These are phyloP conservation scores for Brachymystax lenok DNA, from an alignment of 2,797 vertebrate genomes.

Conservation along the genomic window DNA sequence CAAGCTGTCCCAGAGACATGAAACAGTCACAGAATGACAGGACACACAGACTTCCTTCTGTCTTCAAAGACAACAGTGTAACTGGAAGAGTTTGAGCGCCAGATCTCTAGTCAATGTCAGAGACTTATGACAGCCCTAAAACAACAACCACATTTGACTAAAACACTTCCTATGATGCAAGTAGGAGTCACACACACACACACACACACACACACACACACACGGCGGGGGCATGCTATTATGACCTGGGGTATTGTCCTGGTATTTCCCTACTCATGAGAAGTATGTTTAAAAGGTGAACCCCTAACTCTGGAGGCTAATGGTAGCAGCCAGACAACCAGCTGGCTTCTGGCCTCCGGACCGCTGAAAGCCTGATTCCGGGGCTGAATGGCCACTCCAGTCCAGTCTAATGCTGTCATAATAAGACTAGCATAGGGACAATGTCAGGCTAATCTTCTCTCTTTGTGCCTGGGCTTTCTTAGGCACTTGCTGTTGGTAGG, in stretches of 20 bases:
- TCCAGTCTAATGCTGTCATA: constrained; percentile 58
- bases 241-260: constrained; percentile 69
- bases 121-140: constrained; percentile 69
- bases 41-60: constrained; percentile 61
- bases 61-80: constrained; percentile 71
- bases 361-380: constrained; percentile 62
- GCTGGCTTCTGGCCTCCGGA: constrained; percentile 74
- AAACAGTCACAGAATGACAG: constrained; percentile 1
- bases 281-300: constrained; percentile 73
- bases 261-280: constrained; percentile 74
- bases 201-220: constrained; percentile 45
- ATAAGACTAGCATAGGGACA: constrained; percentile 68
- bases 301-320: constrained; percentile 65
- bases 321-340: constrained; percentile 70
- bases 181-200: constrained; percentile 5
- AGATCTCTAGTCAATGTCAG: constrained; percentile 70
- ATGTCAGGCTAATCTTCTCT: constrained; percentile 69
- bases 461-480: constrained; percentile 62
- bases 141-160: constrained; percentile 52
- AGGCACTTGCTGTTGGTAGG: constrained; percentile 69
- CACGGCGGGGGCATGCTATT: not conserved
- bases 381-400: constrained; percentile 60
- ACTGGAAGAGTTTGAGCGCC: constrained; percentile 60
- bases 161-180: no score
- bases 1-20: not conserved